Percentiles rank a stretch among this genome's conserved stretches.
Evolutionary conservation across 53 echinoderm and acorn worm species (phyloP).

Genomic region (Luidia sarsii): DNA sequence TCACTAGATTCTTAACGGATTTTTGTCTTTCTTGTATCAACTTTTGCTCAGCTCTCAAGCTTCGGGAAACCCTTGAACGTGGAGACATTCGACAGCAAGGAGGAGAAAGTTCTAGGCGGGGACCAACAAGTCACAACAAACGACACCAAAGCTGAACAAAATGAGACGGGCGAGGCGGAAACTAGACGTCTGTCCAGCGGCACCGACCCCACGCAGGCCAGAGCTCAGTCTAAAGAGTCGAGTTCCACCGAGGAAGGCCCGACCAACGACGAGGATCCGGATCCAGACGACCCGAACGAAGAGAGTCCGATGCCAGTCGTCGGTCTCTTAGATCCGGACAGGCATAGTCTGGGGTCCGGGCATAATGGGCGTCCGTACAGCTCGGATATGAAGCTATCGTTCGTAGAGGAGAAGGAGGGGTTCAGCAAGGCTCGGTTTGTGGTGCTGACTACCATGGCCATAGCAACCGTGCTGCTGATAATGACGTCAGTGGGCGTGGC

Average conservation of each 20-base stretch:
- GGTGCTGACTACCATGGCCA: slow-evolving; percentile 7
- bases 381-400: slow-evolving; percentile 5
- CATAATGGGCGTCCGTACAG: not conserved
- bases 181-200: too few species aligned
- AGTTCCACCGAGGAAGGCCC: not conserved
- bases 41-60: not conserved
- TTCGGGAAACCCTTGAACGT: not conserved
- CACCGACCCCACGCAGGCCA: not conserved
- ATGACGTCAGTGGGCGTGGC: not conserved
- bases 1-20: too few species aligned
- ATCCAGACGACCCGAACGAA: not conserved
- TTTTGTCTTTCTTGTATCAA: not conserved
- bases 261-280: not conserved
- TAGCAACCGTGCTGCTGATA: not conserved
- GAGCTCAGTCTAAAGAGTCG: not conserved
- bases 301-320: too few species aligned
- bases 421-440: not conserved
- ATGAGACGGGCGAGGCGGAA: not conserved
- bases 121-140: not conserved
- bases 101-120: too few species aligned
- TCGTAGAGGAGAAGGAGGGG: not conserved
- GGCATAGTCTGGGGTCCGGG: slow-evolving; percentile 9
- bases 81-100: too few species aligned
- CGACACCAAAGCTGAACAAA: not conserved
- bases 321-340: too few species aligned